Evolutionary conservation across 2,797 vertebrate genomes (phyloP), one percentile per base, ranked within the genome.

Genomic region (Poeciliopsis infans): DNA sequence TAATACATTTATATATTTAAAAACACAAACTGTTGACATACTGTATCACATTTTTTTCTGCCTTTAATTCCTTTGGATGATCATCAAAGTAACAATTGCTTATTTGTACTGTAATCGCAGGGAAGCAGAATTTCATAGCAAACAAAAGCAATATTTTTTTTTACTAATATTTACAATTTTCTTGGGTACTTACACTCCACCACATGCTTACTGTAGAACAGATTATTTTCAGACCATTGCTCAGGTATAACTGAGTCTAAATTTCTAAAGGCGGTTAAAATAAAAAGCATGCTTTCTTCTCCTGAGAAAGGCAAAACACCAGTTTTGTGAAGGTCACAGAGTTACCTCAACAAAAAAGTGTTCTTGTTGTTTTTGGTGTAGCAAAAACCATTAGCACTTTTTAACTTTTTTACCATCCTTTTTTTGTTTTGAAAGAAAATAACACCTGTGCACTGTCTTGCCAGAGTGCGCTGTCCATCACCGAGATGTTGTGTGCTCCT

Each of bases 391-490:
- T 88, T 82, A 78, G 66, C 61, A 79, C 68, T 75, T 86, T 90
- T 4, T 23, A 49, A 31, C 16, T 45, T 80, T 72, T 84, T 78
- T 75, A 79, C 43, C 73, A 79, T 74, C 82, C 55, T 79, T 85
- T 90, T 89, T 89, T 78, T 70, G 83, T 93, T 95, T 91, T 90
- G 77, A 89, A 90, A 90, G 88, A 90, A 93, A 95, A 93, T 88
- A 85, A 72, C 91, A 96, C 93, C 94, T 94, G 95, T 92, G 86
- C 87, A 75, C 33, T 13, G 85, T 86, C 91, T 90, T 91, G 83
- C 91, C 72, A 83, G 88, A 93, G 92, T 86, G 93, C 75, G 84
- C 93, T 93, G 91, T 93, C 93, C 91, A 88, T 93, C 91, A 94
- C 89, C 20, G 83, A 80, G 82, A 92, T 92, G 90, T 92, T 91